Evolutionary conservation across 2,888 invertebrate species (phyloP).

Genomic region (Seira sanloemensis): DNA sequence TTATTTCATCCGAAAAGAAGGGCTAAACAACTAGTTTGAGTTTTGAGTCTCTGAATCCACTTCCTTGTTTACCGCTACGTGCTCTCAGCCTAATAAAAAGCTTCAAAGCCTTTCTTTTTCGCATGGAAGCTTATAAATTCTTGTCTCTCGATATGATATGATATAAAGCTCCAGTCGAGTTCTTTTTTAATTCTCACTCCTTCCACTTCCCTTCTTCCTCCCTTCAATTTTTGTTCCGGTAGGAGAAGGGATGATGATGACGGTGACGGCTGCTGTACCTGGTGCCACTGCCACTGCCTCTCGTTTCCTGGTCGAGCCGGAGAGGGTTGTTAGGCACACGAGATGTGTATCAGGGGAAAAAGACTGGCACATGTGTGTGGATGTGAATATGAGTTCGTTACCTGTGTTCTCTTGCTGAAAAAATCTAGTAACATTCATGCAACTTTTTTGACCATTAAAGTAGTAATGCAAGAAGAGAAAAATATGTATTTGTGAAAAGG

Average conservation of each 20-base stretch:
- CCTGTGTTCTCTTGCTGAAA: not conserved
- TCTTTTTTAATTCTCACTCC: not conserved
- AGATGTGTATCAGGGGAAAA: slow-evolving; percentile 17
- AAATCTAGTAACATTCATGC: not conserved
- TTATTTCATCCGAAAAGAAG: no score
- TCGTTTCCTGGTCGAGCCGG: slow-evolving; percentile 29
- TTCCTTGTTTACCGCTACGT: no score
- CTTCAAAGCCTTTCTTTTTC: no score
- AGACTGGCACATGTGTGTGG: no score
- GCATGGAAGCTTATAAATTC: no score
- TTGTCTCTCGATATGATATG: no score
- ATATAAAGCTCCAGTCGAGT: not conserved
- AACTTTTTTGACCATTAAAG: not conserved
- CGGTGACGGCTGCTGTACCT: slow-evolving; percentile 44
- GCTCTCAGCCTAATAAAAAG: no score
- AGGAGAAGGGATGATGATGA: no score
- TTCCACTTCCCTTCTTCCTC: not conserved
- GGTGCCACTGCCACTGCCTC: slow-evolving; percentile 44
- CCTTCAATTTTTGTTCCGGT: slow-evolving; percentile 7
- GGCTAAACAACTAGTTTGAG: no score
- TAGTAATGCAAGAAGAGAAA: not conserved
- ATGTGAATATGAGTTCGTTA: not conserved
- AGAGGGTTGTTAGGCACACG: not conserved
- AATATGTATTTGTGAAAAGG: no score
- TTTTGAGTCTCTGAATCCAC: no score